Evolutionary conservation across 2,113 vertebrate species (phyloP).

Genomic region (Galbula dea): DNA sequence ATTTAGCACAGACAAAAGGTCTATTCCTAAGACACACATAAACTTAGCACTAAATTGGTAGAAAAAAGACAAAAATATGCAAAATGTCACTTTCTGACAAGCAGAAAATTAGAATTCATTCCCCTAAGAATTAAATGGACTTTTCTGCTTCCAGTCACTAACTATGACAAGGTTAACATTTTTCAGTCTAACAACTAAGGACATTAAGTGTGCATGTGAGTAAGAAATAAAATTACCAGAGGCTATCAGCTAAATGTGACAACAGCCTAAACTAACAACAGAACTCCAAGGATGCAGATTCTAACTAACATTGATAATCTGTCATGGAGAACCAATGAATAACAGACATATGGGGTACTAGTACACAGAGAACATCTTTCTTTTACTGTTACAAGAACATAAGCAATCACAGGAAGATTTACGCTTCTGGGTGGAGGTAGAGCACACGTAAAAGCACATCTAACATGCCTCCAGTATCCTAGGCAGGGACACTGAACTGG

Average conservation of each 20-base stretch:
- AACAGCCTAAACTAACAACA: conserved; percentile 28
- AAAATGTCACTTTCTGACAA: conserved; percentile 73
- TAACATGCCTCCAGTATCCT: not conserved
- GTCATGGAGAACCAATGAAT: not conserved
- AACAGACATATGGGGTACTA: not conserved
- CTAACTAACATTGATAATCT: not conserved
- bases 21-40: conserved; percentile 51
- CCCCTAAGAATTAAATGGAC: conserved; percentile 63
- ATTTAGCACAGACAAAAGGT: conserved; percentile 42
- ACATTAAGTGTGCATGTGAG: conserved; percentile 61
- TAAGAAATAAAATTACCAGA: conserved; percentile 53
- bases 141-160: conserved; percentile 71
- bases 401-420: not conserved
- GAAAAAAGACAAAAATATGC: conserved; percentile 62
- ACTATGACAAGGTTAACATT: conserved; percentile 73
- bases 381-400: not conserved
- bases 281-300: not conserved
- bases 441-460: not conserved
- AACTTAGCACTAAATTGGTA: conserved; percentile 60
- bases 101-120: conserved; percentile 74
- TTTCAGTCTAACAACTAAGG: conserved; percentile 68
- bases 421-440: rapidly evolving
- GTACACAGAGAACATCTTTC: not conserved
- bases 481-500: not conserved
- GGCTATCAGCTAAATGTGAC: conserved; percentile 38